These are phyloP conservation scores for Microctenopoma steveboyesi DNA, from an alignment of 2,797 vertebrate species.

Conservation along the genomic window DNA sequence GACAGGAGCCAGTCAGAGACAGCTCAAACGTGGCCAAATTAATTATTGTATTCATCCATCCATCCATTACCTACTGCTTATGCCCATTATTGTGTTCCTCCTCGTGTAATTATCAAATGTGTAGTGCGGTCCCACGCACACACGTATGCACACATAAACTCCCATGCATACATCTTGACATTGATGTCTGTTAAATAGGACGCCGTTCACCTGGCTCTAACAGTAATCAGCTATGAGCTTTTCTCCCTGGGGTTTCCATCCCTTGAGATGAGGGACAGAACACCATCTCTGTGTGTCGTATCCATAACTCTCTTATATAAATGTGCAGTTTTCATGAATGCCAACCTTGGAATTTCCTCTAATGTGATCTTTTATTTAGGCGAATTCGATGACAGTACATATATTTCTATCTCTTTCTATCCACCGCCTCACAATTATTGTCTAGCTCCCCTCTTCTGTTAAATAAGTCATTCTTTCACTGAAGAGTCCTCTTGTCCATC, in stretches of 20 bases:
- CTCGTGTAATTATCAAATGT: neutral
- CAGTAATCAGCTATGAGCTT: constrained; percentile 52
- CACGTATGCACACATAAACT: constrained; percentile 18
- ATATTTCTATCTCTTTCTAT: constrained; percentile 10
- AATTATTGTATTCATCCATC: neutral
- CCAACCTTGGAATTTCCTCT: constrained; percentile 43
- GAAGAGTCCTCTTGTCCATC: constrained; percentile 39
- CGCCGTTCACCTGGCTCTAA: constrained; percentile 68
- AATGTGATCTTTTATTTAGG: constrained; percentile 32
- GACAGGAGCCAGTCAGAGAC: neutral
- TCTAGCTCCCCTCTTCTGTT: constrained; percentile 4
- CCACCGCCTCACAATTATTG: constrained; percentile 7
- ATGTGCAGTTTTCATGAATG: neutral
- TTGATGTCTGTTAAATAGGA: constrained; percentile 67
- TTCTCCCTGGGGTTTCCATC: constrained; percentile 25
- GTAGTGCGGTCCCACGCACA: constrained; percentile 3
- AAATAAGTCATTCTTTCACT: constrained; percentile 42
- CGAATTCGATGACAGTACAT: constrained; percentile 10
- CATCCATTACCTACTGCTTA: no score
- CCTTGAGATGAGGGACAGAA: constrained; percentile 26
- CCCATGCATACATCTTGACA: constrained; percentile 38
- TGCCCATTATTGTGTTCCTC: neutral
- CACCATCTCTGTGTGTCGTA: neutral
- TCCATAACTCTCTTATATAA: neutral
- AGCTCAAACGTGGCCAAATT: neutral